Base-by-base conservation (phyloP, 2,888 invertebrate genomes). In the Diarsia rubi region DNA sequence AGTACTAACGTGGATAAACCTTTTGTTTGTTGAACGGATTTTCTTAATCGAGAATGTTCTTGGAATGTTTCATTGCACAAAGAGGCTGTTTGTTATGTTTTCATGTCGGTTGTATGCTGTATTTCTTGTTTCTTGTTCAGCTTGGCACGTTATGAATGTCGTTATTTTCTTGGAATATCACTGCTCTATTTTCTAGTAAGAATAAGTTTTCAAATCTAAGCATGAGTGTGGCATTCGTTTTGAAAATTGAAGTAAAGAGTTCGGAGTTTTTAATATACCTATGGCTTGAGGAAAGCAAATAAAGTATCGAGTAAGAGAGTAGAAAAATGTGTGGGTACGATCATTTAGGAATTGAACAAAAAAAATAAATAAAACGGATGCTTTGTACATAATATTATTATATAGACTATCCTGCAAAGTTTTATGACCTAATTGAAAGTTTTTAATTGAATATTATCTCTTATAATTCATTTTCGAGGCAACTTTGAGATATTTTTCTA, bases 21-120 rank as follows among this genome's bases (percentile, higher is more conserved):
- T 69, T 81, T 81, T 78, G 78, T 81, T 81, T 57, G 49, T 16
- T n/a, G n/a, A 54, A 78, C 45, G 24, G 52, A 69, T 77, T 76
- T 76, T 62, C 49, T 68, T 67, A 47, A 75, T 59, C 59, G 31
- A 76, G 64, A 76, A 76, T 31, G 37, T 72, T 37, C 21, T 0
- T 45, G 49, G 21, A 14, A 69, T 80, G 66, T 67, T 79, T 60
- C 14, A 67, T 81, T 65, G 60, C 60, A 14, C 31, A 12, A 54
- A 60, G 14, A 62, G 21, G 69, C 27, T 79, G 45, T 44, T n/a
- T 71, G 16, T 76, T 66, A 69, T 42, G 45, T 77, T 45, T 65
- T 37, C 44, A 62, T 24, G 6, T 69, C 14, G 19, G 57, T 11
- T 54, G 24, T 59, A 14, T 19, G n/a, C 44, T 60, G 49, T 70